A percentile compares a stretch with the other conserved stretches of the same genome.
Conservation (phyloP, 2,113 vertebrate species). For the Pseudopipra pipra region DNA sequence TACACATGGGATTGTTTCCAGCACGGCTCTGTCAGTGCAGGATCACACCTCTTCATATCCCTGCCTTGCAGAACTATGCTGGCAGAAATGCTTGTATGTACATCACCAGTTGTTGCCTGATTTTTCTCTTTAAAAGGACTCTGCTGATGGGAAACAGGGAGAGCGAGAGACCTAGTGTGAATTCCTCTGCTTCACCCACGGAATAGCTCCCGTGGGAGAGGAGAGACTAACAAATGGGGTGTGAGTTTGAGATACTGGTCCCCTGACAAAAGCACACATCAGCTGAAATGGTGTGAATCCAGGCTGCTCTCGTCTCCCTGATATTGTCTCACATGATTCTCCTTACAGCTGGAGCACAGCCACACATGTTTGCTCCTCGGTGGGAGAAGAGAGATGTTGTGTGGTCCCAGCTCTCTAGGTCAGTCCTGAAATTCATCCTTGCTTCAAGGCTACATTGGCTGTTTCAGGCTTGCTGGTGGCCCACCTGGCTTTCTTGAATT, state of each 20-base stretch:
- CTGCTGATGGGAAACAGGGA: not conserved
- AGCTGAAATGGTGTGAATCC: not conserved
- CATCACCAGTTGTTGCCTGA: not conserved
- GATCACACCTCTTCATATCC: conserved; percentile 2
- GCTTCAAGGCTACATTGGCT: not conserved
- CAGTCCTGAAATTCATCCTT: not conserved
- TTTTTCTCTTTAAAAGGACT: conserved; percentile 12
- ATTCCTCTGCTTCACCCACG: not conserved
- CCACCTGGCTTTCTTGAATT: not conserved
- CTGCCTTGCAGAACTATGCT: not conserved
- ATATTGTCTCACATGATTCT: not conserved
- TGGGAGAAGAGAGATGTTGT: not conserved
- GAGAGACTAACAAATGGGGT: not conserved
- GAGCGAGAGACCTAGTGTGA: not conserved
- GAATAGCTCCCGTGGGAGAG: not conserved
- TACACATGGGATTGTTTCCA: not conserved
- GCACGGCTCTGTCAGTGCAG: not conserved
- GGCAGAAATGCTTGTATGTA: not conserved
- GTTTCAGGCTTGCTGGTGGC: not conserved
- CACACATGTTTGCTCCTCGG: not conserved
- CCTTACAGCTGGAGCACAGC: not conserved
- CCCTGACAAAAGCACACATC: not conserved
- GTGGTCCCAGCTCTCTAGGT: not conserved
- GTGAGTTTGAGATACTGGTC: conserved; percentile 16
- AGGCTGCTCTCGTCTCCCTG: not conserved